Conservation (phyloP, 1,140 invertebrate species). For the Caenorhabditis tropicalis region DNA sequence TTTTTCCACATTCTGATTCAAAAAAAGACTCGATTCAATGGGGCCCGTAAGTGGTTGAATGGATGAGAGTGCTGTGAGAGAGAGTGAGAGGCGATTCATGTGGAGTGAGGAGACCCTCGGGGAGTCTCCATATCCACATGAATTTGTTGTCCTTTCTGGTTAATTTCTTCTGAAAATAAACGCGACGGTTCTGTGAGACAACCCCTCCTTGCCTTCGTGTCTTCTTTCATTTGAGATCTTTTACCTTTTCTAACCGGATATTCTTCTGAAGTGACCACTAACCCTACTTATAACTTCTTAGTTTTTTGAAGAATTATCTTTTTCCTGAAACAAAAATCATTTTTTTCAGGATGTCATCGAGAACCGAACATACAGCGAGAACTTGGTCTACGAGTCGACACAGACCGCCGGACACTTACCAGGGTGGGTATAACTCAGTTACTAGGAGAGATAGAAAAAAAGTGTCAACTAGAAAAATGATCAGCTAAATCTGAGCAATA, state of each 20-base stretch:
- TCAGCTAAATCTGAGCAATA: no score
- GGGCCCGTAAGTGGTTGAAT: background rate
- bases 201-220: no score
- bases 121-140: no score
- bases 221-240: background rate
- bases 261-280: no score
- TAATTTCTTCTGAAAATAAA: background rate
- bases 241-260: no score
- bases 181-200: no score
- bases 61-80: background rate
- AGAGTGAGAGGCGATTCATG: background rate
- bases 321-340: background rate
- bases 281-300: no score
- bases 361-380: slow-evolving; percentile 78
- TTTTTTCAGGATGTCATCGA: slow-evolving; percentile 75
- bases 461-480: no score
- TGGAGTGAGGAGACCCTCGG: no score
- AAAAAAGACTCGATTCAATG: no score
- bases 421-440: slow-evolving; percentile 68
- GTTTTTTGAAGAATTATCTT: background rate
- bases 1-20: no score
- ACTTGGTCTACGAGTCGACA: slow-evolving; percentile 81
- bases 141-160: background rate
- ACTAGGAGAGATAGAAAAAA: no score
- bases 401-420: slow-evolving; percentile 83